A percentile compares a stretch with the other conserved stretches of the same genome.
phyloP scores from a whole-genome alignment of 2,797 vertebrate genomes.

The Alectoris magna region DNA sequence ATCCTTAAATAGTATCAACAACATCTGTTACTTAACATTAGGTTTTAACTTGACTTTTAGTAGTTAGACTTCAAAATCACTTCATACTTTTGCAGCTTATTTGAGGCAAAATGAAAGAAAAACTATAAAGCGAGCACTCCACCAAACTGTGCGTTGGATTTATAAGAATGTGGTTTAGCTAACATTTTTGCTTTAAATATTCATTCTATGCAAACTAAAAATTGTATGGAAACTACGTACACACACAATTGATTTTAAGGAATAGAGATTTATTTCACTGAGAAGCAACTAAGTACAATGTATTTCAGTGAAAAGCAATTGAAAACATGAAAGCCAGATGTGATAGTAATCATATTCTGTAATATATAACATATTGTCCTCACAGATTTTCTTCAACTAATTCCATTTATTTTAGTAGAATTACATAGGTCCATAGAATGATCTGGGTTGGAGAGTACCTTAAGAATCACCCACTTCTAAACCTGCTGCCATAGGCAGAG shows the following conservation, averaged over 20 bases:
- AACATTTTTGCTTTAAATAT: background rate
- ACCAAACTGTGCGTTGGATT: accelerated
- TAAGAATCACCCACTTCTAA: background rate
- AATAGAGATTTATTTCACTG: background rate
- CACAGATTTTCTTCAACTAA: background rate
- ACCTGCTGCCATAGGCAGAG: background rate
- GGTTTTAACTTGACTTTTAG: background rate
- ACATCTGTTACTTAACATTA: background rate
- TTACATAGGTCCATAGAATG: background rate
- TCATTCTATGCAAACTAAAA: background rate
- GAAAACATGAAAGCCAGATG: background rate
- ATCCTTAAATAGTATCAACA: background rate
- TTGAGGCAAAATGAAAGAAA: background rate
- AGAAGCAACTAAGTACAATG: background rate
- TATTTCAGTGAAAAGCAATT: background rate
- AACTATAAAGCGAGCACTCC: accelerated
- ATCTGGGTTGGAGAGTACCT: background rate
- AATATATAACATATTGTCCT: background rate
- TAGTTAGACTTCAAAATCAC: background rate
- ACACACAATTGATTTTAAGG: background rate
- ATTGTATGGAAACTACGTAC: accelerated
- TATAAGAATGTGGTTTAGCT: background rate
- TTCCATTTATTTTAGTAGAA: background rate
- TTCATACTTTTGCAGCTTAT: background rate
- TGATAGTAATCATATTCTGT: background rate